Conservation (phyloP, 1,140 invertebrate species). For the Ruditapes philippinarum region DNA sequence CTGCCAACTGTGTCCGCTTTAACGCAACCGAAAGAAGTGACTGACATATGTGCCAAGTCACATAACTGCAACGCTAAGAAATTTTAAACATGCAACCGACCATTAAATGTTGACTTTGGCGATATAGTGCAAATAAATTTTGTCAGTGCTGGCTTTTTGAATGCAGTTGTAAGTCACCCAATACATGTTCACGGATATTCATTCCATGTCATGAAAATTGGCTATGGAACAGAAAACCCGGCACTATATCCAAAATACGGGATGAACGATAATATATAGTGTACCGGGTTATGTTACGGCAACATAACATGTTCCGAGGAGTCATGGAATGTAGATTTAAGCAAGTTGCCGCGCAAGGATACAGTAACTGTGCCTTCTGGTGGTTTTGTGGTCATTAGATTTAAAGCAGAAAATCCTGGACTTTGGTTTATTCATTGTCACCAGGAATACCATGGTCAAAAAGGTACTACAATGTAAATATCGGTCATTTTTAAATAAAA, state of each 20-base stretch:
- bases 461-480: no score
- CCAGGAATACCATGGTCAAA: conserved; percentile 38
- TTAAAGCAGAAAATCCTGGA: conserved; percentile 91
- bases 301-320: conserved; percentile 65
- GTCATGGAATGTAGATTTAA: conserved; percentile 79
- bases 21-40: conserved; percentile 62
- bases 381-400: conserved; percentile 90
- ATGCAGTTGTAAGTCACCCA: conserved; percentile 89
- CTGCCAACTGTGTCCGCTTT: conserved; percentile 63
- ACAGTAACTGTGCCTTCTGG: conserved; percentile 91
- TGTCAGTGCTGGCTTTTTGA: conserved; percentile 87
- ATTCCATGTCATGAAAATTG: conserved; percentile 90
- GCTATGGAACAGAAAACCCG: conserved; percentile 63
- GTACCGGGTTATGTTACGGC: conserved; percentile 64
- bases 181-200: conserved; percentile 92
- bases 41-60: conserved; percentile 10
- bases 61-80: conserved; percentile 51
- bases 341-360: conserved; percentile 90
- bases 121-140: conserved; percentile 65
- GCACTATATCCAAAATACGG: conserved; percentile 69
- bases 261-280: conserved; percentile 66
- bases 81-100: conserved; percentile 38
- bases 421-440: conserved; percentile 77
- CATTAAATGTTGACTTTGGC: conserved; percentile 29
- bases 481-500: no score